These are phyloP conservation scores for Lochmaea capreae DNA, from an alignment of 2,888 invertebrate genomes.

Conservation along the genomic window DNA sequence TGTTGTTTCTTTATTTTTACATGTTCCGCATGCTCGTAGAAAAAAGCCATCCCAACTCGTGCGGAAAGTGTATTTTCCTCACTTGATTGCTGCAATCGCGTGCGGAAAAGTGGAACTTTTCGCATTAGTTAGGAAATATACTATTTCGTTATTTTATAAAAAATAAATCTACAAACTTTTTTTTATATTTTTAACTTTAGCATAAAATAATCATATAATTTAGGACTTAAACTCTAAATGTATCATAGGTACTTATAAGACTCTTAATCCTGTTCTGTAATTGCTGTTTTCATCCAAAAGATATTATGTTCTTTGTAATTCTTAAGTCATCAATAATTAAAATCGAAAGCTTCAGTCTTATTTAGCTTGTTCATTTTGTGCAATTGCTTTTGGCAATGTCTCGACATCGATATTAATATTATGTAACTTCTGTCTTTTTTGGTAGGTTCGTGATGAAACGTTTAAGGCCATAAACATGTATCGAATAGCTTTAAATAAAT, in stretches of 20 bases:
- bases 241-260: background rate
- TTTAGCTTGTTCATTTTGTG: slow-evolving; percentile 33
- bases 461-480: background rate
- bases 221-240: background rate
- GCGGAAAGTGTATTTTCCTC: no score
- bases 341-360: slow-evolving; percentile 37
- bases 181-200: no score
- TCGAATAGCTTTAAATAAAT: background rate
- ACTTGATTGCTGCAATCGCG: no score
- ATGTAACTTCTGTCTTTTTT: slow-evolving; percentile 20
- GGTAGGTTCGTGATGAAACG: background rate
- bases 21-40: no score
- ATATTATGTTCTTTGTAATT: slow-evolving; percentile 10
- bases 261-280: background rate
- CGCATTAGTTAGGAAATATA: no score
- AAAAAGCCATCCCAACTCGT: no score
- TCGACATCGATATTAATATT: slow-evolving; percentile 22
- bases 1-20: no score
- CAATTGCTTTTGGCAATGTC: slow-evolving; percentile 29
- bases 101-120: no score
- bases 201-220: no score
- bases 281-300: background rate
- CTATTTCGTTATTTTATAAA: no score
- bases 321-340: slow-evolving; percentile 21
- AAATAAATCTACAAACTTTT: no score